A percentile compares a stretch with the other conserved stretches of the same genome.
These are phyloP conservation scores for Exephanes ischioxanthus DNA, from an alignment of 2,888 invertebrate species.

Conservation along the genomic window DNA sequence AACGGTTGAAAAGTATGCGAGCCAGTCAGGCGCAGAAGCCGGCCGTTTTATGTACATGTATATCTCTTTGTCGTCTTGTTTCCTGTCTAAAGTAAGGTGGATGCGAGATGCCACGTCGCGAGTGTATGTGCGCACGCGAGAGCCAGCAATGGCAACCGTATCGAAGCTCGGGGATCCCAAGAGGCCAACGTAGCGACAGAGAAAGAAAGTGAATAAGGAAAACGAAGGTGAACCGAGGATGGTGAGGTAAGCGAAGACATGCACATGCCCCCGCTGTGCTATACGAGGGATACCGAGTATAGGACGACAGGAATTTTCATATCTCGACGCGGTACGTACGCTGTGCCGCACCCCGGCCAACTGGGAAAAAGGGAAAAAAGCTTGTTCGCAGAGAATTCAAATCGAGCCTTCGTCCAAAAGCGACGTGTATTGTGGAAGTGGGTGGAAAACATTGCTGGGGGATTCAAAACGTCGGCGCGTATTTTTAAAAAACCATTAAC, in stretches of 20 bases:
- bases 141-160: slow-evolving; percentile 76
- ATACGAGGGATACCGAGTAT: slow-evolving; percentile 68
- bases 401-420: slow-evolving; percentile 36
- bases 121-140: slow-evolving; percentile 38
- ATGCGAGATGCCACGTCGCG: slow-evolving; percentile 67
- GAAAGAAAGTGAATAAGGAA: slow-evolving; percentile 63
- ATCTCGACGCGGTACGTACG: slow-evolving; percentile 75
- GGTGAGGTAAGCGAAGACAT: slow-evolving; percentile 54
- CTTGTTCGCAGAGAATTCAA: slow-evolving; percentile 70
- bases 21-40: slow-evolving; percentile 62
- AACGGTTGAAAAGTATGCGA: slow-evolving; percentile 73
- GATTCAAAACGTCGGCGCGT: background rate
- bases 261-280: slow-evolving; percentile 28
- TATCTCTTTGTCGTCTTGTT: slow-evolving; percentile 22
- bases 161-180: slow-evolving; percentile 76
- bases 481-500: too few relatives aligned
- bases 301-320: slow-evolving; percentile 81
- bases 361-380: slow-evolving; percentile 36
- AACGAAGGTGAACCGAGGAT: slow-evolving; percentile 43
- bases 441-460: background rate
- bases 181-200: slow-evolving; percentile 72
- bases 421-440: background rate
- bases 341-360: slow-evolving; percentile 14
- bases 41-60: slow-evolving; percentile 64
- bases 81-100: slow-evolving; percentile 4